These are phyloP conservation scores for Chironomus tepperi DNA, from an alignment of 1,140 invertebrate genomes.

Conservation along the genomic window DNA sequence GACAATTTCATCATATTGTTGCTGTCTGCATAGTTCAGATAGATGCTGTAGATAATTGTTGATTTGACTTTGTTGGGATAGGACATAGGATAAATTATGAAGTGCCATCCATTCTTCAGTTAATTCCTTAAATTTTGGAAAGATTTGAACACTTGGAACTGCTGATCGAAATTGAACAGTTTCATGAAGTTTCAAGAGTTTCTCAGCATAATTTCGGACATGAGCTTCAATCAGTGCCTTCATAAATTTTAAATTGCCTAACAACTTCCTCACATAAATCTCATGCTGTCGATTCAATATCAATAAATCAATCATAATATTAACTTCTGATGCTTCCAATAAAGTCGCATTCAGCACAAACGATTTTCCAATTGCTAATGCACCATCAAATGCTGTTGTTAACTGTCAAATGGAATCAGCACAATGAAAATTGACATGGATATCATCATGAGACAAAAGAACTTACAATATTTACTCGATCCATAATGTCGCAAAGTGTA, in stretches of 20 bases:
- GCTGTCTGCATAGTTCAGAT: not conserved
- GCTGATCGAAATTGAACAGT: constrained; percentile 26
- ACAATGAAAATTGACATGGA: not conserved
- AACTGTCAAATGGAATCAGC: not conserved
- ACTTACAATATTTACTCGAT: constrained; percentile 19
- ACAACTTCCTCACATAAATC: constrained; percentile 16
- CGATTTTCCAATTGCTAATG: not conserved
- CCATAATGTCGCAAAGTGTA: constrained; percentile 21
- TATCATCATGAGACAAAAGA: not conserved
- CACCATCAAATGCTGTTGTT: constrained; percentile 17
- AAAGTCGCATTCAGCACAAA: not conserved
- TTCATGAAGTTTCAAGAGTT: constrained; percentile 12
- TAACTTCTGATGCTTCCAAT: not conserved
- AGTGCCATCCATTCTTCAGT: constrained; percentile 17
- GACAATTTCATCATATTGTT: constrained; percentile 17
- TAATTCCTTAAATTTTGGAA: constrained; percentile 25
- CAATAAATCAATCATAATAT: constrained; percentile 23
- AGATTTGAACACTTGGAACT: constrained; percentile 25
- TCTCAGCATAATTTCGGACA: constrained; percentile 7
- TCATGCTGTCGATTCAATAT: constrained; percentile 25
- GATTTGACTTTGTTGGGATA: not conserved
- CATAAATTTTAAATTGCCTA: not conserved
- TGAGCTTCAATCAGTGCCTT: constrained; percentile 12
- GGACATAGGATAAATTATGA: constrained; percentile 11
- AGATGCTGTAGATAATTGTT: constrained; percentile 19